Evolutionary conservation across 2,797 vertebrate species (phyloP), one percentile per base, ranked within the genome.

Genomic region (Onychomys leucogaster): DNA sequence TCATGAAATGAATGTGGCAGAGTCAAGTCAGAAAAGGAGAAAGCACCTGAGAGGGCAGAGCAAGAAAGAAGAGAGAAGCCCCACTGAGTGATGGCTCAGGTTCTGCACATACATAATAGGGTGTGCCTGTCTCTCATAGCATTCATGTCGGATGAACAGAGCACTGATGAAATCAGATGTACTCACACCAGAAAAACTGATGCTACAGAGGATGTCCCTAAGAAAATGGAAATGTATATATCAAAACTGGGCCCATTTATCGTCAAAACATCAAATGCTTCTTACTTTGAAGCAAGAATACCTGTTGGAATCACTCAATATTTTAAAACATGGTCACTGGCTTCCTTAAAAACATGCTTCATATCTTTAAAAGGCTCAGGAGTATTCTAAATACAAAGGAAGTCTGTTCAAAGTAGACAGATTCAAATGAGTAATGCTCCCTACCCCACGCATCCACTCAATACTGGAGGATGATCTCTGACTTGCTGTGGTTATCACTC

Each of bases 391-490:
- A 71, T 95, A 91, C 82, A 12, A 75, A 96, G 80, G 97, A 89
- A 94, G 84, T 92, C 93, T 95, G 27, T 71, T 92, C 88, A 90
- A 97, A 96, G 92, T 10, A 17, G 89, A 87, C 88, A 92, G 97
- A 95, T 96, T 78, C 89, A 90, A 97, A 95, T 89, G 91, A 94
- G 75, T 73, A 95, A 92, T 88, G 75, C 69, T 97, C 34, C 8
- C 88, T 94, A 96, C 95, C 96, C 94, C 71, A 87, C 8, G 65
- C 95, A 81, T 88, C 89, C 5, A 52, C 46, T 55, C 91, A 95
- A 97, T 98, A 97, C n/a, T 96, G 95, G 61, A 93, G 91, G 69
- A 91, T 85, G 97, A 61, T 76, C 91, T 96, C 52, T 98, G 95
- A 97, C 94, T 96, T 96, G n/a, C n/a, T n/a, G n/a, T n/a, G n/a